Base-by-base conservation (phyloP, 2,113 vertebrate genomes). In the Rhinichthys klamathensis region DNA sequence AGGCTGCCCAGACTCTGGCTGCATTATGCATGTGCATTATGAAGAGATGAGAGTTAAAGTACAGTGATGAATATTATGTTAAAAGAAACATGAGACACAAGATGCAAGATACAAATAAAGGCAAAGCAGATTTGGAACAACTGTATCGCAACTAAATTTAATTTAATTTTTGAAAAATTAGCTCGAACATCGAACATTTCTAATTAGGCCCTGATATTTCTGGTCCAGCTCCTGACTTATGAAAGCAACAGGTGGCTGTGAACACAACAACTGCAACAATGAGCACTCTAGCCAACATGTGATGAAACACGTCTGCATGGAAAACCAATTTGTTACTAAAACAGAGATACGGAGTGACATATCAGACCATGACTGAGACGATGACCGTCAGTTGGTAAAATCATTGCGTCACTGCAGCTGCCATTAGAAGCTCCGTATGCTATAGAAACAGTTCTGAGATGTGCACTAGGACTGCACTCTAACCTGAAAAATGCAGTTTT, bases 11-110 rank as follows among this genome's bases (percentile, higher is more conserved):
- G 41, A 46, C 72, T 74, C n/a, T 16, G 41, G n/a, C 41, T 74
- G 41, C 41, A 74, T 74, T 74, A 74, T 46, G 41, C 70, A 74
- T 74, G 72, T 49, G 41, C 13, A 49, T 74, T 27, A 49, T 49
- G 6, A 74, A 27, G 41, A 74, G 72, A 78, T 32, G 2, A 21
- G 35, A 78, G 51, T 30, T 56, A 13, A 38, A 58, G 30, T 35
- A 38, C 51, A 56, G 51, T 32, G 51, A 18, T 38, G 51, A n/a
- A 58, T 38, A 38, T 13, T 21, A n/a, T 38, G 18, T 10, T 75
- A 9, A 51, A 27, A 49, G 73, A 75, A 49, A 49, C 73, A 27
- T 12, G 15, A 27, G 13, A 27, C n/a, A 74, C n/a, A 25, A 25
- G 25, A 3, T 21, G 23, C 18, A 56, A 56, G 25, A 3, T 21